Base-by-base conservation (phyloP, 2,888 invertebrate species). In the Priocnemis perturbator region DNA sequence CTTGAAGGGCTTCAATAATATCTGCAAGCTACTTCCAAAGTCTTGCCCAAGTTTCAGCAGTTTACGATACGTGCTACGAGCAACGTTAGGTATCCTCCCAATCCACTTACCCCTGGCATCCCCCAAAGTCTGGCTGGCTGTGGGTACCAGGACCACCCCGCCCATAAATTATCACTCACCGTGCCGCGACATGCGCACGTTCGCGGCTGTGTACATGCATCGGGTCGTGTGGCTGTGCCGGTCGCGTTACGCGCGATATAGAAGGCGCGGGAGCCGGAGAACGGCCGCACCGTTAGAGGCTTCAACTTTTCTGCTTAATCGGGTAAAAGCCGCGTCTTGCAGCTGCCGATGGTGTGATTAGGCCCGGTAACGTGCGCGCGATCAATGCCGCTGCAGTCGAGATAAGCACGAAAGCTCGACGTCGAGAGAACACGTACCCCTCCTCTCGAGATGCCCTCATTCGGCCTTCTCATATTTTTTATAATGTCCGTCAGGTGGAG, bases 1-100 rank as follows among this genome's bases (percentile, higher is more conserved):
- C 79, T 74, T 79, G 79, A 79, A 79, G 79, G 79, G 79, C 79
- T 77, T 79, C 79, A 77, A 79, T 79, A 79, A 79, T 79, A 79
- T 79, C 79, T 79, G 71, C 77, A 71, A 76, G 79, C 79, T 79
- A 79, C 77, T 79, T 76, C 74, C 79, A 79, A 79, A 79, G 79
- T 79, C 79, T 70, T 66, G 74, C 68, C 77, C 50, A 79, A 79
- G 77, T 79, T 79, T 78, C 74, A 76, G 76, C 79, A 79, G 79
- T 77, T 79, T 79, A 79, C 79, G 79, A 79, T 79, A 79, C 79
- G 79, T 77, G 79, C 79, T 76, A 71, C 69, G 71, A 70, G 73
- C 74, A 77, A 69, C 77, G 72, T 76, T 74, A 73, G 67, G 65
- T 78, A 76, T 72, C 76, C 58, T 69, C 78, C 60, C 78, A 72